Conservation (phyloP, 2,113 vertebrate genomes). For the Erythrocercus mccallii region DNA sequence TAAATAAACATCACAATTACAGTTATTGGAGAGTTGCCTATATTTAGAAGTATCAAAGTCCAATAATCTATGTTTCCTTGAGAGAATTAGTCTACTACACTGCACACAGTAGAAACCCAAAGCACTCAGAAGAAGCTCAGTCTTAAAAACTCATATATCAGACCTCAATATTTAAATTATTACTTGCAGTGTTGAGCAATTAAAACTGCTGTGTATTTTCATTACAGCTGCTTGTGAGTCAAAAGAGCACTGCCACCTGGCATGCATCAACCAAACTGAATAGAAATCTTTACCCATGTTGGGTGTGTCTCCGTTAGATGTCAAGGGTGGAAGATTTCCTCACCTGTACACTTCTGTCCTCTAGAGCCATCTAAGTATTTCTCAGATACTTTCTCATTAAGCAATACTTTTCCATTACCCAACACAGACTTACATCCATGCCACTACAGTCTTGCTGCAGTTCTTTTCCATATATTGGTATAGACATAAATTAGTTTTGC, state of each 20-base stretch:
- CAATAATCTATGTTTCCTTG: background rate
- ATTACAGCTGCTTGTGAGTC: background rate
- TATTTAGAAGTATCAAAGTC: slow-evolving; percentile 40
- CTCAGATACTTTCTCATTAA: background rate
- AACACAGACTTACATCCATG: background rate
- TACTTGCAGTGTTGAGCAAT: slow-evolving; percentile 12
- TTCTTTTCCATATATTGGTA: background rate
- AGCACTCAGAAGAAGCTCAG: background rate
- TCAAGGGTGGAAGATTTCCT: background rate
- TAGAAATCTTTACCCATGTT: background rate
- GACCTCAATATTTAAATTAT: slow-evolving; percentile 53
- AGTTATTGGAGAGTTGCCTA: slow-evolving; percentile 25
- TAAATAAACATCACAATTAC: slow-evolving; percentile 34
- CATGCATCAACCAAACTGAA: background rate
- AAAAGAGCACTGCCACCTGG: background rate
- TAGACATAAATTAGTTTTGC: background rate
- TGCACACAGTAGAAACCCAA: background rate
- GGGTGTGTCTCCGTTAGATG: background rate
- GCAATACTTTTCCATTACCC: background rate
- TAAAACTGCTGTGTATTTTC: slow-evolving; percentile 28
- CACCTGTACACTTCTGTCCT: background rate
- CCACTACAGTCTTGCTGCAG: background rate
- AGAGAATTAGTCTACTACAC: background rate
- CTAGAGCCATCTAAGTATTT: background rate
- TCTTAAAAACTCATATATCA: slow-evolving; percentile 15